Conservation (phyloP, 2,888 invertebrate genomes). For the Epiblema foenella region DNA sequence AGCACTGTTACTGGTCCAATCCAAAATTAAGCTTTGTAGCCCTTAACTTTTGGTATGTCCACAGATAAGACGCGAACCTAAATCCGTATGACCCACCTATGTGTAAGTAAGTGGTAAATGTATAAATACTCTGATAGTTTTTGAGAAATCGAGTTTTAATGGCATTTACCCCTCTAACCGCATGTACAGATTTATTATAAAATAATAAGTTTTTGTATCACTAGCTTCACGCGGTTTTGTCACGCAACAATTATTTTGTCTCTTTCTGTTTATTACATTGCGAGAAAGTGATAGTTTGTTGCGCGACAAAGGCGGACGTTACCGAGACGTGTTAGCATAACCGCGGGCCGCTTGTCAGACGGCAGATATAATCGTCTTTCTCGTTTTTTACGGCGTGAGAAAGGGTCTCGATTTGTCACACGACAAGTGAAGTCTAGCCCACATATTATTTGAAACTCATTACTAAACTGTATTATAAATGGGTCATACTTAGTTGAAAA, state of each 20-base stretch:
- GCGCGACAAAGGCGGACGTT: background rate
- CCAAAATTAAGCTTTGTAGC: too few relatives aligned
- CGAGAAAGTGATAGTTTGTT: background rate
- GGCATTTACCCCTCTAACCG: background rate
- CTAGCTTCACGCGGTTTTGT: background rate
- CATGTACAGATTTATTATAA: background rate
- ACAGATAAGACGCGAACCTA: too few relatives aligned
- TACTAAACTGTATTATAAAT: background rate
- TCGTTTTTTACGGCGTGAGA: background rate
- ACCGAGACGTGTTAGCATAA: background rate
- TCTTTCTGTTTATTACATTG: constrained; percentile 3
- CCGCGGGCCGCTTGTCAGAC: background rate
- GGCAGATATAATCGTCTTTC: background rate
- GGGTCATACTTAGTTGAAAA: too few relatives aligned
- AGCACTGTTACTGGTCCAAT: too few relatives aligned
- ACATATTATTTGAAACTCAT: background rate
- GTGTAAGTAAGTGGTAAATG: background rate
- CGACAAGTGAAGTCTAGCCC: background rate
- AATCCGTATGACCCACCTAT: too few relatives aligned
- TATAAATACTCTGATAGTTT: background rate
- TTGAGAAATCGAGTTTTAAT: background rate
- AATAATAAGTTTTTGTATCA: background rate
- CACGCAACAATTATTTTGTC: background rate
- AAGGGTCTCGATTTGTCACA: background rate
- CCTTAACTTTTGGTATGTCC: too few relatives aligned